Evolutionary conservation across 2,888 invertebrate genomes (phyloP).

Genomic region (Ashinkailepas kermadecensis): DNA sequence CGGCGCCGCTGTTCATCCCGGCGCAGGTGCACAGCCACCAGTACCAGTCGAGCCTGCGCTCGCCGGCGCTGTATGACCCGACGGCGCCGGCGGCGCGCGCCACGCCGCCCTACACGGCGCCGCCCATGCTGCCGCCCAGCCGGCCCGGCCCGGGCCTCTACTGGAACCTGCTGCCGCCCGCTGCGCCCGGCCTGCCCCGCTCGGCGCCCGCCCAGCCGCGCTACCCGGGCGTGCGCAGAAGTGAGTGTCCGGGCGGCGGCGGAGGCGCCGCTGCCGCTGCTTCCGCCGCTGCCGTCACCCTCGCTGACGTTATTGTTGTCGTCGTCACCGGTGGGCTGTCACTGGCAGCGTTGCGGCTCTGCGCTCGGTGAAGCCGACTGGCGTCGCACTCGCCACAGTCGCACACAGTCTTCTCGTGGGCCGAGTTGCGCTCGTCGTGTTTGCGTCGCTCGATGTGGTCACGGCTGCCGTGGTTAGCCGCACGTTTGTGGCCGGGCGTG

Average conservation of each 20-base stretch:
- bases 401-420: too few species aligned
- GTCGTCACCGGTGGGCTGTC: too few species aligned
- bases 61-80: slow-evolving; percentile 21
- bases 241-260: slow-evolving; percentile 6
- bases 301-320: too few species aligned
- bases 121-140: slow-evolving; percentile 87
- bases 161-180: slow-evolving; percentile 41
- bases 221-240: slow-evolving; percentile 24
- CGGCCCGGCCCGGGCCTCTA: slow-evolving; percentile 80
- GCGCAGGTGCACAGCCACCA: slow-evolving; percentile 14
- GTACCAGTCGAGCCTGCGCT: slow-evolving; percentile 22
- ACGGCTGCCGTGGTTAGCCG: too few species aligned
- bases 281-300: too few species aligned
- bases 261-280: too few species aligned
- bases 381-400: too few species aligned
- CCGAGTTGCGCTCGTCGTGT: too few species aligned
- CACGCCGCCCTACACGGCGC: slow-evolving; percentile 73
- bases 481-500: too few species aligned
- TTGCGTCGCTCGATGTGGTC: too few species aligned
- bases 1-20: slow-evolving; percentile 13
- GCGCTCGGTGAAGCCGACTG: too few species aligned
- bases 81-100: slow-evolving; percentile 35
- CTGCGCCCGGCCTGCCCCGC: slow-evolving; percentile 35
- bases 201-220: slow-evolving; percentile 41
- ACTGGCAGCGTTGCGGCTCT: too few species aligned